Evolutionary conservation across 2,888 invertebrate genomes (phyloP).

Genomic region (Piscicola geometra): DNA sequence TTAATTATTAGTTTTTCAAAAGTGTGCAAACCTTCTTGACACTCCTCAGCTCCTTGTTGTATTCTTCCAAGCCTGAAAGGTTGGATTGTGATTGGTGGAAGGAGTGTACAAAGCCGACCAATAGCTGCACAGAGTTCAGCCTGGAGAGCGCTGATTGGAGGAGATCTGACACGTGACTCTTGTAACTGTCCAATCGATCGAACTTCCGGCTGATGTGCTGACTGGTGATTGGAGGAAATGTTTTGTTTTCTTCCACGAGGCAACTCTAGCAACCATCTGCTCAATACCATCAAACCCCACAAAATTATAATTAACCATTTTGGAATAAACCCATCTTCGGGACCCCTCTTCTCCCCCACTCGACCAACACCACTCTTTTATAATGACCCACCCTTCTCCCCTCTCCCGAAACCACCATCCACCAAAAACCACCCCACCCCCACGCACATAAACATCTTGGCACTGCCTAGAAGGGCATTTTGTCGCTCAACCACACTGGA

Average conservation of each 20-base stretch:
- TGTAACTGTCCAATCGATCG: conserved; percentile 2
- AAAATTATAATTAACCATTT: too few species aligned
- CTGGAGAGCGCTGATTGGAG: neutral
- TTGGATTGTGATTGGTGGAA: neutral
- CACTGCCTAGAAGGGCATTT: conserved; percentile 10
- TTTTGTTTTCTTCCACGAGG: neutral
- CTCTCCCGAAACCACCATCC: neutral
- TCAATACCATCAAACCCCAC: neutral
- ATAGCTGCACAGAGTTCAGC: conserved; percentile 5
- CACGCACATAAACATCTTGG: conserved; percentile 25
- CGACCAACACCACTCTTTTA: too few species aligned
- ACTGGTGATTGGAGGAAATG: too few species aligned
- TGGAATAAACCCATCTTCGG: too few species aligned
- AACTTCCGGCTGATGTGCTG: conserved; percentile 2
- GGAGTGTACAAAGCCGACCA: neutral
- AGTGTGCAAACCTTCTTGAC: neutral
- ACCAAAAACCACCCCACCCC: neutral
- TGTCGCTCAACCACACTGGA: neutral
- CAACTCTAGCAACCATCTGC: neutral
- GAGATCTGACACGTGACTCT: neutral
- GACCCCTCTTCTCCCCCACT: too few species aligned
- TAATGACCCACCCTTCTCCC: neutral
- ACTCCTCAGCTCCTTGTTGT: neutral
- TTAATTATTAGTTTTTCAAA: neutral
- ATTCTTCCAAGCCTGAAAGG: neutral